These are phyloP conservation scores for Aptenodytes forsteri DNA, from an alignment of 2,113 vertebrate genomes.

Conservation along the genomic window DNA sequence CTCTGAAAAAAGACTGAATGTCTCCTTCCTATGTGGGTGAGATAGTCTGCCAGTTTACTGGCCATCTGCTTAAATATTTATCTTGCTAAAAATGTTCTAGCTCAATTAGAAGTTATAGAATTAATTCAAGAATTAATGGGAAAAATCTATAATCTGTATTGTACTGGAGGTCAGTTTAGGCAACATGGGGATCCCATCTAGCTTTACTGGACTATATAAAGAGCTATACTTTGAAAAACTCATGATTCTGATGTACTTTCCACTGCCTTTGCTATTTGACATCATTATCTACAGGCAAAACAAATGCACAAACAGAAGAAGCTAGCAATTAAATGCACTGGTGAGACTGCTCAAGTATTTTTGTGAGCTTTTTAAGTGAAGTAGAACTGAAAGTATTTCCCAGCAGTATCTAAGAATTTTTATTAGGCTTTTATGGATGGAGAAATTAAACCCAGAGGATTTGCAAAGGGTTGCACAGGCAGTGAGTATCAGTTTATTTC, in stretches of 20 bases:
- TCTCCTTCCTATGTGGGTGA: background rate
- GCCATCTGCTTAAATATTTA: conserved; percentile 9
- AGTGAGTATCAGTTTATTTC: conserved; percentile 15
- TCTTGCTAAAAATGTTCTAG: background rate
- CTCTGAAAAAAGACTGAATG: background rate
- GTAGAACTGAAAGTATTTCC: conserved; percentile 11
- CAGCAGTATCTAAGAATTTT: background rate
- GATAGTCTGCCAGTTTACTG: background rate
- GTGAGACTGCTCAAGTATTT: background rate
- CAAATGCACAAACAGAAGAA: background rate
- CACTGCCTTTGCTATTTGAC: background rate
- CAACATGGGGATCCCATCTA: background rate
- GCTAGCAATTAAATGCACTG: background rate
- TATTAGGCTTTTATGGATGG: background rate
- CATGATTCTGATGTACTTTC: background rate
- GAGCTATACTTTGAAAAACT: background rate
- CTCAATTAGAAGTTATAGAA: background rate
- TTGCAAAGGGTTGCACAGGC: background rate
- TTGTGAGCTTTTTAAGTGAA: conserved; percentile 20
- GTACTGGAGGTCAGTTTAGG: background rate
- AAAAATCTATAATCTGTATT: background rate
- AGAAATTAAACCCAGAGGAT: conserved; percentile 1
- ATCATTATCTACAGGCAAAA: background rate
- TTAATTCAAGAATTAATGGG: background rate
- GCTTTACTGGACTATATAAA: background rate